Evolutionary conservation across 2,888 invertebrate genomes (phyloP).

Genomic region (Argyra leucocephala): DNA sequence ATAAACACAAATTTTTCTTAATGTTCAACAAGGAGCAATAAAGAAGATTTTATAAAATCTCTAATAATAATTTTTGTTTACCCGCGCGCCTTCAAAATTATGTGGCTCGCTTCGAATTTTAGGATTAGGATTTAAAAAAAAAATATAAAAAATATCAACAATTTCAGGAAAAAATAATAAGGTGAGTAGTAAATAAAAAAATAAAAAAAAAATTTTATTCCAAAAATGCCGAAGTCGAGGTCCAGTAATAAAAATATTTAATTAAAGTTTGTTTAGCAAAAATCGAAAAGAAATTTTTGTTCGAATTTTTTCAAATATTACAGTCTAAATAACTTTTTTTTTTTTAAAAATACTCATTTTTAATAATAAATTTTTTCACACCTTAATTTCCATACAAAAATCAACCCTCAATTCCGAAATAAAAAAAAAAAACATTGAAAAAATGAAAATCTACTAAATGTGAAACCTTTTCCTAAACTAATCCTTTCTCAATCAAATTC

Average conservation of each 20-base stretch:
- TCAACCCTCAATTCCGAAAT: not conserved
- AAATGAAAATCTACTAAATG: constrained; percentile 8
- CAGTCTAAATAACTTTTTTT: not conserved
- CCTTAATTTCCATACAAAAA: not conserved
- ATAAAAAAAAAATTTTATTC: not conserved
- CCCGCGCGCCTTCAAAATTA: not conserved
- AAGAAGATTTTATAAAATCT: not conserved
- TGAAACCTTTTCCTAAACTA: not conserved
- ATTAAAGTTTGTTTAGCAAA: constrained; percentile 25
- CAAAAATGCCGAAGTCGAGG: constrained; percentile 36
- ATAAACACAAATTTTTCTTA: constrained; percentile 1
- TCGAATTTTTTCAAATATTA: constrained; percentile 26
- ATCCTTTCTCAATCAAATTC: not conserved
- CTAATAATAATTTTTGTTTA: not conserved
- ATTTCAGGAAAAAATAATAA: not conserved
- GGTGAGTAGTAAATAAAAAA: not conserved
- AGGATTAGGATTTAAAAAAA: constrained; percentile 5
- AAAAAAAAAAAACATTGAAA: not conserved
- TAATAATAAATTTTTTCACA: not conserved
- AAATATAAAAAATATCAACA: not conserved
- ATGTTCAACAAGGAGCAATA: constrained; percentile 1
- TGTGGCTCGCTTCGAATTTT: constrained; percentile 5
- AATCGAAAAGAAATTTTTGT: constrained; percentile 39
- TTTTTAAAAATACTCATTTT: constrained; percentile 2
- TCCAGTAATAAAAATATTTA: constrained; percentile 34